These are phyloP conservation scores for Hyphantria cunea DNA, from an alignment of 1,140 invertebrate species.

Conservation along the genomic window DNA sequence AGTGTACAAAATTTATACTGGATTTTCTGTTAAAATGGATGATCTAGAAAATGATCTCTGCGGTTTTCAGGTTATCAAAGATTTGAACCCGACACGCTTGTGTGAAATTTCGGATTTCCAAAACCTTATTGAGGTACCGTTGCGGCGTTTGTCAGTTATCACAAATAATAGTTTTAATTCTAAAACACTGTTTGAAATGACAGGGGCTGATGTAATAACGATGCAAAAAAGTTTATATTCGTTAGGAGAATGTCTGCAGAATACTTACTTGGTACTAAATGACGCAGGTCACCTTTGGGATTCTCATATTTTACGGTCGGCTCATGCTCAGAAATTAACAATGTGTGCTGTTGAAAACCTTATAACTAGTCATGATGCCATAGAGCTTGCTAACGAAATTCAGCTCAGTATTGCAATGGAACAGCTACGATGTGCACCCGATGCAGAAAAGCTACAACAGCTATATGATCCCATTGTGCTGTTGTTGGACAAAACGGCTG, in stretches of 20 bases:
- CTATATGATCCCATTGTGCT: constrained; percentile 40
- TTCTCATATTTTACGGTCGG: constrained; percentile 54
- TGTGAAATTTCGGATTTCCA: constrained; percentile 36
- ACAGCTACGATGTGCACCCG: constrained; percentile 48
- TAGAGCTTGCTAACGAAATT: constrained; percentile 60
- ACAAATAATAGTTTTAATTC: constrained; percentile 5
- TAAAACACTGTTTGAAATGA: constrained; percentile 34
- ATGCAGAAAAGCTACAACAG: constrained; percentile 55
- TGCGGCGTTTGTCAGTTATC: constrained; percentile 27
- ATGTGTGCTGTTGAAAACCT: constrained; percentile 61
- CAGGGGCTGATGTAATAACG: constrained; percentile 33
- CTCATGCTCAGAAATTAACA: constrained; percentile 58
- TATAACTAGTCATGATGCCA: constrained; percentile 52
- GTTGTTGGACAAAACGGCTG: constrained; percentile 44
- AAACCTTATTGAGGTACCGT: constrained; percentile 40
- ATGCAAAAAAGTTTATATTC: constrained; percentile 54
- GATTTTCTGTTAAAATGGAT: constrained; percentile 46
- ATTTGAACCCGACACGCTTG: background rate
- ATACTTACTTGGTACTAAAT: constrained; percentile 55
- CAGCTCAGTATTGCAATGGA: constrained; percentile 57
- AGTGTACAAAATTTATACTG: constrained; percentile 41
- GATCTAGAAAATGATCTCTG: constrained; percentile 47
- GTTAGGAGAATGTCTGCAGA: constrained; percentile 49
- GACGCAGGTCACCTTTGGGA: constrained; percentile 58
- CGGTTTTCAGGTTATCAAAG: constrained; percentile 25